phyloP scores from a whole-genome alignment of 2,888 invertebrate species.

The Ceramica pisi region DNA sequence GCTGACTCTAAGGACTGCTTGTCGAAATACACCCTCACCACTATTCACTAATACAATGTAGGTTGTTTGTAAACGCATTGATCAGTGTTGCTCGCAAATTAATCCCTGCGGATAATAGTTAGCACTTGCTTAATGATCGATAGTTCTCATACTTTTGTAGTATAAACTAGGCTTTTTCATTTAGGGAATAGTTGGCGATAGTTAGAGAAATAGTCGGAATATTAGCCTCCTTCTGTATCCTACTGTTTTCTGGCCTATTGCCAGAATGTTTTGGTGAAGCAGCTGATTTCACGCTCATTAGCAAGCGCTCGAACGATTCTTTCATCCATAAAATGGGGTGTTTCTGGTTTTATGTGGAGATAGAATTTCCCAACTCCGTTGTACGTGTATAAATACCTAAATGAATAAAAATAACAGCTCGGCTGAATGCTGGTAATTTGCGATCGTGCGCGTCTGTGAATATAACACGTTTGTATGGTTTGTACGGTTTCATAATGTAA shows the following conservation, averaged over 20 bases:
- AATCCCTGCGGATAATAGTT: slow-evolving; percentile 76
- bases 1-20: slow-evolving; percentile 73
- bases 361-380: slow-evolving; percentile 48
- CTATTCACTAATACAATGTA: slow-evolving; percentile 68
- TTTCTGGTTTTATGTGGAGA: slow-evolving; percentile 50
- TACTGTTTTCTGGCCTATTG: slow-evolving; percentile 45
- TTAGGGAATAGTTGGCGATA: slow-evolving; percentile 25
- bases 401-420: slow-evolving; percentile 57
- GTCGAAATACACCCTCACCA: slow-evolving; percentile 68
- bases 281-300: slow-evolving; percentile 62
- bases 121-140: slow-evolving; percentile 76
- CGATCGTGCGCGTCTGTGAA: slow-evolving; percentile 51
- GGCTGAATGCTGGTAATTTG: slow-evolving; percentile 61
- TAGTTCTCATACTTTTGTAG: slow-evolving; percentile 53
- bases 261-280: slow-evolving; percentile 58
- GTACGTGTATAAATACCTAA: slow-evolving; percentile 47
- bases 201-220: slow-evolving; percentile 41
- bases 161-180: slow-evolving; percentile 33
- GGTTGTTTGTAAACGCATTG: slow-evolving; percentile 72
- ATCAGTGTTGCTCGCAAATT: slow-evolving; percentile 76
- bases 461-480: slow-evolving; percentile 51
- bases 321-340: slow-evolving; percentile 59
- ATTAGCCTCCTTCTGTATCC: slow-evolving; percentile 35
- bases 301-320: slow-evolving; percentile 59
- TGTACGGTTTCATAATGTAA: slow-evolving; percentile 62